Evolutionary conservation across 2,797 vertebrate species (phyloP).

Genomic region (Cyprinodon diabolis): DNA sequence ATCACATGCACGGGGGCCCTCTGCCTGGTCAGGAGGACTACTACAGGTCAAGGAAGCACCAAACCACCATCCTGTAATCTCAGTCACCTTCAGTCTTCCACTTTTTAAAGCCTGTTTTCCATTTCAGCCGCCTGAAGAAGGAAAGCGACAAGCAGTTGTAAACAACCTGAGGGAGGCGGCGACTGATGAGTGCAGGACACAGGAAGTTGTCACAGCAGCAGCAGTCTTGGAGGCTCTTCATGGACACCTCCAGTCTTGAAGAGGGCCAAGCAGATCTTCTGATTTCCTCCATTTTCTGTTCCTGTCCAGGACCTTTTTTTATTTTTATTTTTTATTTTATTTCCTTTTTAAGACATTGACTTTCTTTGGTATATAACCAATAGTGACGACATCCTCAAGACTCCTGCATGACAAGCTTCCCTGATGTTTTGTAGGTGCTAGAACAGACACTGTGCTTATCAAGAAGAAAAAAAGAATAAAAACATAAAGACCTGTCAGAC

Average conservation of each 20-base stretch:
- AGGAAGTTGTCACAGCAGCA: slow-evolving; percentile 74
- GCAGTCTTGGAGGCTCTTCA: slow-evolving; percentile 72
- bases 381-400: slow-evolving; percentile 93
- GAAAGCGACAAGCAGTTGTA: slow-evolving; percentile 99
- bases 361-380: slow-evolving; percentile 88
- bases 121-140: slow-evolving; percentile 97
- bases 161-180: slow-evolving; percentile 59
- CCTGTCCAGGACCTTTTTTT: slow-evolving; percentile 62
- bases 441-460: slow-evolving; percentile 93
- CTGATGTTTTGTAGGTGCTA: slow-evolving; percentile 93
- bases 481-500: slow-evolving; percentile 81
- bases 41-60: slow-evolving; percentile 87
- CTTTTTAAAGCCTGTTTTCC: slow-evolving; percentile 31
- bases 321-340: slow-evolving; percentile 60
- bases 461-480: slow-evolving; percentile 59
- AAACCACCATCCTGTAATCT: neutral
- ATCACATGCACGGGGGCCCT: slow-evolving; percentile 97
- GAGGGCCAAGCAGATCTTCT: slow-evolving; percentile 84
- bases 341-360: slow-evolving; percentile 87
- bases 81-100: neutral
- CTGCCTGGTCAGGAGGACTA: slow-evolving; percentile 99
- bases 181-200: slow-evolving; percentile 69
- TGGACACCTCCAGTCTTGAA: slow-evolving; percentile 80
- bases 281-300: slow-evolving; percentile 70
- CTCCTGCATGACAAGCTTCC: slow-evolving; percentile 95